Percentiles rank a stretch among this genome's conserved stretches.
phyloP scores from a whole-genome alignment of 2,888 invertebrate species.

The Pardosa pseudoannulata region DNA sequence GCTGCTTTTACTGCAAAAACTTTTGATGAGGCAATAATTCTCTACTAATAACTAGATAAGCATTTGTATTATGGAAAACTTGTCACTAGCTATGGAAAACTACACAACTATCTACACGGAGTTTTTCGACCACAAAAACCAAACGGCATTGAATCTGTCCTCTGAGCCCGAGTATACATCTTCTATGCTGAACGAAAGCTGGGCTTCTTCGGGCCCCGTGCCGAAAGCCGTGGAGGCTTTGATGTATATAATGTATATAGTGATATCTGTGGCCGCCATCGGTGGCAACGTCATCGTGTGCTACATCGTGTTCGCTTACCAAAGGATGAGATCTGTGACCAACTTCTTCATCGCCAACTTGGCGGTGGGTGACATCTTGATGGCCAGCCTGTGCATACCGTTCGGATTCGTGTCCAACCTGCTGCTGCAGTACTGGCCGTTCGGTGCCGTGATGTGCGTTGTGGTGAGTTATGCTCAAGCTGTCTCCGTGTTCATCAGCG shows the following conservation, averaged over 20 bases:
- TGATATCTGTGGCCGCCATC: slow-evolving; percentile 78
- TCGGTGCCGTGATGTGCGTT: slow-evolving; percentile 88
- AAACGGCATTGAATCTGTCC: neutral
- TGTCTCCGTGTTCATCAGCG: slow-evolving; percentile 79
- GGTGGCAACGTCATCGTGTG: slow-evolving; percentile 83
- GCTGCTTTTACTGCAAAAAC: too few species aligned
- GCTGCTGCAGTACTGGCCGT: slow-evolving; percentile 90
- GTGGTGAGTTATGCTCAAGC: slow-evolving; percentile 88
- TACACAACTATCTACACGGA: slow-evolving; percentile 16
- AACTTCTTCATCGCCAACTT: slow-evolving; percentile 92
- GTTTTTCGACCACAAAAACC: neutral
- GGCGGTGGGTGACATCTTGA: slow-evolving; percentile 91
- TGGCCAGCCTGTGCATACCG: slow-evolving; percentile 93
- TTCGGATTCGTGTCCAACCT: slow-evolving; percentile 90
- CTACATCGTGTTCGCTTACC: slow-evolving; percentile 89
- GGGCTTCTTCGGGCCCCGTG: slow-evolving; percentile 2
- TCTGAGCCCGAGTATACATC: neutral
- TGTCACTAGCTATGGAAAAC: slow-evolving; percentile 18
- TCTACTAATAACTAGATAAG: too few species aligned
- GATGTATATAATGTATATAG: slow-evolving; percentile 78
- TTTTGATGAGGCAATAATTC: too few species aligned
- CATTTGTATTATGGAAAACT: too few species aligned
- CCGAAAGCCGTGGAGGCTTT: slow-evolving; percentile 75
- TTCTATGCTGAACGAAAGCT: neutral
- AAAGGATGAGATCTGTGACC: slow-evolving; percentile 93